phyloP scores from a whole-genome alignment of 2,797 vertebrate species.

The Eulemur coronatus region DNA sequence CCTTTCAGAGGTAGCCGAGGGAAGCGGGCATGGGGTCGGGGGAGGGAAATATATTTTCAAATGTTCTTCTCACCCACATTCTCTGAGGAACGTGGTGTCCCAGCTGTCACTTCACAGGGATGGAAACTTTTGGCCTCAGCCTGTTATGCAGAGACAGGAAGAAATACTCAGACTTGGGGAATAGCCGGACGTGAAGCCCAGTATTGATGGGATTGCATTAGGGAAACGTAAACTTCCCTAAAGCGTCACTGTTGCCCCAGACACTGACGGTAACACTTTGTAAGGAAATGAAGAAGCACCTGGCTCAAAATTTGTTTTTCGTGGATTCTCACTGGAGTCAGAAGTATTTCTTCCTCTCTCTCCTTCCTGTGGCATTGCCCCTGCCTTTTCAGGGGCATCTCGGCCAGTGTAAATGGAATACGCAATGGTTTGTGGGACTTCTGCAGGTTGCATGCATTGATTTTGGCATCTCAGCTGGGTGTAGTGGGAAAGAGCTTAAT shows the following conservation, averaged over 20 bases:
- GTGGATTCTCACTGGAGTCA: not conserved
- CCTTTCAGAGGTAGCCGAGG: not conserved
- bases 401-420: not conserved
- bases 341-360: not conserved
- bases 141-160: not conserved
- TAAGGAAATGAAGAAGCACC: not conserved
- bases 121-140: not conserved
- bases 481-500: not conserved
- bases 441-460: not conserved
- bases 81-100: not conserved
- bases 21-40: rapidly evolving
- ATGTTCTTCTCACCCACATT: not conserved
- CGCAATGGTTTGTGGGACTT: not conserved
- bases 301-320: not conserved
- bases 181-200: rapidly evolving
- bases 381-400: not conserved
- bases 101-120: not conserved
- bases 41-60: not conserved
- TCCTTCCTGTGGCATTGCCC: not conserved
- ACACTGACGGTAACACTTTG: not conserved
- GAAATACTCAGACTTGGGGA: not conserved
- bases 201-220: not conserved
- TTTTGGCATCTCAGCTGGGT: not conserved
- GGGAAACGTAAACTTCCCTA: not conserved
- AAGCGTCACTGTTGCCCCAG: not conserved